Percentiles rank a stretch among this genome's conserved stretches.
Conservation (phyloP, 1,140 invertebrate genomes). For the Idris sp. region DNA sequence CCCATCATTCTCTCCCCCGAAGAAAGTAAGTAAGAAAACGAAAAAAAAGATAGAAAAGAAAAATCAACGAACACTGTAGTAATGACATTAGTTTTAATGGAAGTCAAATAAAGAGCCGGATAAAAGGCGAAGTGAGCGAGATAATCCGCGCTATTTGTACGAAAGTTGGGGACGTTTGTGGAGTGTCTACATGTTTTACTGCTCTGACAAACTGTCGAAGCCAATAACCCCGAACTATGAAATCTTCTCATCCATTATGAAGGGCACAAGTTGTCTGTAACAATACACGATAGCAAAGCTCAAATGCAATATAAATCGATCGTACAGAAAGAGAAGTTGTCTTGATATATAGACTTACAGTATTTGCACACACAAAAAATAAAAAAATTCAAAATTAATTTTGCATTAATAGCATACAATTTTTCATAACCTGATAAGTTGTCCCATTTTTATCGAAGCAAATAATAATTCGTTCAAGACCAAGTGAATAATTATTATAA, state of each 20-base stretch:
- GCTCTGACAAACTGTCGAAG: conserved; percentile 43
- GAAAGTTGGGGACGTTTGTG: conserved; percentile 7
- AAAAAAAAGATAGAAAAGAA: too few species aligned
- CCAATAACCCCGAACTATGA: conserved; percentile 50
- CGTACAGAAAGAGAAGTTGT: conserved; percentile 18
- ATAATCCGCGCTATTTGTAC: conserved; percentile 44
- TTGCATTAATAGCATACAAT: conserved; percentile 37
- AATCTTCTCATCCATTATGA: conserved; percentile 59
- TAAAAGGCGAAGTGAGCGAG: neutral
- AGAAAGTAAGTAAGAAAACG: neutral
- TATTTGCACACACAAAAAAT: too few species aligned
- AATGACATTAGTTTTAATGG: conserved; percentile 46
- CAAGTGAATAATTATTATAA: too few species aligned
- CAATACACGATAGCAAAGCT: conserved; percentile 46
- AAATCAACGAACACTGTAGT: too few species aligned
- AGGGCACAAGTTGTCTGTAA: conserved; percentile 51
- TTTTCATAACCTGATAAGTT: too few species aligned
- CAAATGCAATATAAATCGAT: conserved; percentile 56
- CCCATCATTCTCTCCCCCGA: conserved; percentile 6
- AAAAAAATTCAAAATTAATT: conserved; percentile 48
- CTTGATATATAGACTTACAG: conserved; percentile 25
- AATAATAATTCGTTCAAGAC: too few species aligned
- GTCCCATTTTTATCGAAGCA: conserved; percentile 17
- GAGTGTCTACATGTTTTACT: conserved; percentile 38
- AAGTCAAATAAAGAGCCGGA: conserved; percentile 33